phyloP scores from a whole-genome alignment of 2,888 invertebrate species.

The Microlaimidae sp. region DNA sequence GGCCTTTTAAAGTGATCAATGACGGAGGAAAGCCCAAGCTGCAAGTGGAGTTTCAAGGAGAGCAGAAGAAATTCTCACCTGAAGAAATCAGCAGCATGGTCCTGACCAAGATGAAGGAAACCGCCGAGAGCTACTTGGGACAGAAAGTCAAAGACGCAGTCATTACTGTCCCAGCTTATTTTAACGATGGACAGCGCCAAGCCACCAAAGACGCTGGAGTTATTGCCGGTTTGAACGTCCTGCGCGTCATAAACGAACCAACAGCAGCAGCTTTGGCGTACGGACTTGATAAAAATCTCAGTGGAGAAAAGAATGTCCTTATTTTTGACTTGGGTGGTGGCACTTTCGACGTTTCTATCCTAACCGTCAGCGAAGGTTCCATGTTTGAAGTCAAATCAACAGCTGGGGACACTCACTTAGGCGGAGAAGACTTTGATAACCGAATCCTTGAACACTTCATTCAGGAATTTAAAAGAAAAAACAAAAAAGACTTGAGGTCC shows the following conservation, averaged over 20 bases:
- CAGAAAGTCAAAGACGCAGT: constrained; percentile 63
- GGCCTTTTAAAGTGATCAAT: constrained; percentile 22
- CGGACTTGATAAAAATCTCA: constrained; percentile 41
- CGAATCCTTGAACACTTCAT: constrained; percentile 40
- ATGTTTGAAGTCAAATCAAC: constrained; percentile 72
- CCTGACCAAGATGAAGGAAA: constrained; percentile 28
- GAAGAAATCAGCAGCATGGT: constrained; percentile 32
- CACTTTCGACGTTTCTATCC: constrained; percentile 82
- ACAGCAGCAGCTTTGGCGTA: constrained; percentile 56
- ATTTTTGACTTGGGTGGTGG: constrained; percentile 60
- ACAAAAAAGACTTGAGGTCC: constrained; percentile 65
- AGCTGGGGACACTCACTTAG: constrained; percentile 69
- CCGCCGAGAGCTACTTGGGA: constrained; percentile 46
- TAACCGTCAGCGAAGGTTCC: constrained; percentile 81
- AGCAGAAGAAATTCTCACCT: constrained; percentile 48
- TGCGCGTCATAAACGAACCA: constrained; percentile 38
- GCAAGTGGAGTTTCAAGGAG: constrained; percentile 65
- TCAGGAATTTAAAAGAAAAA: constrained; percentile 45
- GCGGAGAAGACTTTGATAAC: constrained; percentile 45
- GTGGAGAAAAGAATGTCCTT: constrained; percentile 44
- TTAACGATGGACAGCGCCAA: constrained; percentile 49
- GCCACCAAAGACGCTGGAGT: constrained; percentile 43
- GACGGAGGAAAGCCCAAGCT: constrained; percentile 38
- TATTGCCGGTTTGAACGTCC: constrained; percentile 37
- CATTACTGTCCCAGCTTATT: constrained; percentile 67